Percentiles rank a stretch among this genome's conserved stretches.
phyloP scores from a whole-genome alignment of 2,888 invertebrate species.

The Celastrina argiolus region DNA sequence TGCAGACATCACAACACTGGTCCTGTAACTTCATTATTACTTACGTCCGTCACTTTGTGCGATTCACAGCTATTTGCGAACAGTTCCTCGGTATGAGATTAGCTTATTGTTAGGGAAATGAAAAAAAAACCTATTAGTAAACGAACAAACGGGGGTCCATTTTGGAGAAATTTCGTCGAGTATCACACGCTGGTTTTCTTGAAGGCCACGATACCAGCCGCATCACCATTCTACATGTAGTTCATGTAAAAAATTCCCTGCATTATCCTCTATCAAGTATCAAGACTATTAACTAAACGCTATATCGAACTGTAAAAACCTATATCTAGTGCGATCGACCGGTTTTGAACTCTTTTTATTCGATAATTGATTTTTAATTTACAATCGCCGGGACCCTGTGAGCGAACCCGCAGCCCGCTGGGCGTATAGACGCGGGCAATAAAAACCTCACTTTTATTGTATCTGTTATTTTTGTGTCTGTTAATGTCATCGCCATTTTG shows the following conservation, averaged over 20 bases:
- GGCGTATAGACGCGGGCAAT: not conserved
- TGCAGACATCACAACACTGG: not conserved
- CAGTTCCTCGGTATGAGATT: slow-evolving; percentile 6
- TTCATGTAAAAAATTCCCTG: no score
- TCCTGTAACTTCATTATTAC: not conserved
- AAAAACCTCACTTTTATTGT: slow-evolving; percentile 3
- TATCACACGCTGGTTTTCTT: no score
- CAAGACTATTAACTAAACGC: not conserved
- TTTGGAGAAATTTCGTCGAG: no score
- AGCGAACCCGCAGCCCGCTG: not conserved
- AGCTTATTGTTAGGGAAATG: not conserved
- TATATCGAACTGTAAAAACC: not conserved
- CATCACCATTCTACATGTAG: no score
- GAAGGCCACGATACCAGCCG: no score
- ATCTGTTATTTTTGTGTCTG: slow-evolving; percentile 8
- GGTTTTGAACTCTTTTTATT: slow-evolving; percentile 35
- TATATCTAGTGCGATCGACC: slow-evolving; percentile 10
- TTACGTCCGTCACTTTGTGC: not conserved
- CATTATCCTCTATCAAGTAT: not conserved
- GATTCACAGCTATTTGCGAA: not conserved
- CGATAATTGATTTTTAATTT: slow-evolving; percentile 45
- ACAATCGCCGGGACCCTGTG: not conserved
- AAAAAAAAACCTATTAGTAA: not conserved
- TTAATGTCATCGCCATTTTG: slow-evolving; percentile 18
- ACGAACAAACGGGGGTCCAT: no score